These are phyloP conservation scores for Vulpes lagopus DNA, from an alignment of 2,113 vertebrate genomes.

Conservation along the genomic window DNA sequence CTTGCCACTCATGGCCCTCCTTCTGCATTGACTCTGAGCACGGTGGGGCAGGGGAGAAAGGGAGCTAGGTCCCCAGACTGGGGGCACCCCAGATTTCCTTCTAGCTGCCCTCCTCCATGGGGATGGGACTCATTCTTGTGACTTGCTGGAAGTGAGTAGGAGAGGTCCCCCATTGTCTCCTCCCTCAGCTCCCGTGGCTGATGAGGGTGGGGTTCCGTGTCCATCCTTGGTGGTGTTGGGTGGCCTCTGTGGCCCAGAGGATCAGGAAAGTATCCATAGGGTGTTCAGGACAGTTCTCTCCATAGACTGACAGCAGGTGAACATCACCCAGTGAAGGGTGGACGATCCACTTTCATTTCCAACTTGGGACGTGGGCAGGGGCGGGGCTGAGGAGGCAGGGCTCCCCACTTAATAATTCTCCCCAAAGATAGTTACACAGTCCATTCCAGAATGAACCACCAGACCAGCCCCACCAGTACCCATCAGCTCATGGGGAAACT, in stretches of 20 bases:
- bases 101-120: fast-evolving
- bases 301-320: fast-evolving
- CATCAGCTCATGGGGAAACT: not conserved
- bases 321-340: not conserved
- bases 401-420: fast-evolving
- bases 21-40: fast-evolving
- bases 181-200: fast-evolving
- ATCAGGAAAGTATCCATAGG: fast-evolving
- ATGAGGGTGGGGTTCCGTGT: fast-evolving
- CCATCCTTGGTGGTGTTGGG: fast-evolving
- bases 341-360: fast-evolving
- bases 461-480: fast-evolving
- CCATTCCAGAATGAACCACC: fast-evolving
- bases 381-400: not conserved
- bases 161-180: fast-evolving
- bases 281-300: too few species aligned
- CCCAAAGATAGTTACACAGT: fast-evolving
- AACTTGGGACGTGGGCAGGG: fast-evolving
- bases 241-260: not conserved
- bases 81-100: not conserved
- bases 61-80: not conserved
- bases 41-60: fast-evolving
- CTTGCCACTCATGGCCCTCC: fast-evolving
- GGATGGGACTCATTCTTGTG: not conserved
- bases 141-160: not conserved